Evolutionary conservation across 2,113 vertebrate genomes (phyloP).

Genomic region (Pogonocichla stellata): DNA sequence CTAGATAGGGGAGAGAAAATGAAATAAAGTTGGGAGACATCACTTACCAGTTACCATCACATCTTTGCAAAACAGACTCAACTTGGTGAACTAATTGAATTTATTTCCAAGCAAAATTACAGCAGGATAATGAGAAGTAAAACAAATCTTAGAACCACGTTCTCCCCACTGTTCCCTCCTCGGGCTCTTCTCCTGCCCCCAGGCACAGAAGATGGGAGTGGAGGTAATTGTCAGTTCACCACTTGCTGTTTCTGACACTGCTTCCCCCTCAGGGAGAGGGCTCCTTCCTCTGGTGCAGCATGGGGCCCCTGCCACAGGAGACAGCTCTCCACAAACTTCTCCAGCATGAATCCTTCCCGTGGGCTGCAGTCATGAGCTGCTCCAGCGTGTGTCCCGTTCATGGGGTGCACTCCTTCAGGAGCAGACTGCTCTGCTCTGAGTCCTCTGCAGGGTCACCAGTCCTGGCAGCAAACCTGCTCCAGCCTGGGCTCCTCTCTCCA

Average conservation of each 20-base stretch:
- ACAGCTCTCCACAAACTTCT: background rate
- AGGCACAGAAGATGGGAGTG: rapidly evolving
- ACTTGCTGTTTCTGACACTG: background rate
- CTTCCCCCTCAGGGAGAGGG: background rate
- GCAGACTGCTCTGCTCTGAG: background rate
- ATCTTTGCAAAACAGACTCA: background rate
- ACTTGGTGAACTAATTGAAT: background rate
- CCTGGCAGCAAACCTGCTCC: no score
- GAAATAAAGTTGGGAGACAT: background rate
- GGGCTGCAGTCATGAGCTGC: background rate
- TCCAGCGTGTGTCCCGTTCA: no score
- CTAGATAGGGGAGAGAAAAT: background rate
- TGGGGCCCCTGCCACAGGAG: background rate
- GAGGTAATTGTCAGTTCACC: background rate
- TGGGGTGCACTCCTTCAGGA: background rate
- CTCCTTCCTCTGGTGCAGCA: background rate
- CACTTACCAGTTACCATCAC: background rate
- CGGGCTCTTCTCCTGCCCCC: rapidly evolving
- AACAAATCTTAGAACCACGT: background rate
- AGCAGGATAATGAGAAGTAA: background rate
- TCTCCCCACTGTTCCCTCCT: background rate
- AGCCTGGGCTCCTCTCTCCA: no score
- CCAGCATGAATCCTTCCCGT: background rate
- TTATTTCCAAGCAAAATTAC: background rate
- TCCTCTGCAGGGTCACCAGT: background rate